Conservation (phyloP, 2,888 invertebrate genomes). For the Selenia dentaria region DNA sequence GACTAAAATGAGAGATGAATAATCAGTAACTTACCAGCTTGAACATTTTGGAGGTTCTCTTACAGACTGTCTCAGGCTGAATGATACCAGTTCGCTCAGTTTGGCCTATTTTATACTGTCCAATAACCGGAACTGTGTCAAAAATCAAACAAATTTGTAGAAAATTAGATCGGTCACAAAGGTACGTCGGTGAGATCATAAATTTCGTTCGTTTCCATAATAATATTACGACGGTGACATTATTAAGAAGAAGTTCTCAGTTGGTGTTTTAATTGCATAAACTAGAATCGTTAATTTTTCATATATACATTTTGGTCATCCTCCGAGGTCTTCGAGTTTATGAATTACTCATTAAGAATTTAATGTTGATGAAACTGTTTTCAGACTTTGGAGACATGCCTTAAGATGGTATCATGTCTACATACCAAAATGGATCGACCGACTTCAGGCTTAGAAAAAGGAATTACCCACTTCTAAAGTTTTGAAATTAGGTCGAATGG, state of each 20-base stretch:
- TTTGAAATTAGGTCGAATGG: too few relatives aligned
- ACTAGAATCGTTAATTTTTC: not conserved
- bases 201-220: conserved; percentile 4
- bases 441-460: too few relatives aligned
- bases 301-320: not conserved
- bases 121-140: conserved; percentile 14
- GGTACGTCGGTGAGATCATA: conserved; percentile 5
- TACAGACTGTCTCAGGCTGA: conserved; percentile 27
- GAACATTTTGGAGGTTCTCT: conserved; percentile 41
- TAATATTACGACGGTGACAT: conserved; percentile 9
- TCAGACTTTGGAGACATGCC: too few relatives aligned
- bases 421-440: too few relatives aligned
- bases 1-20: too few relatives aligned
- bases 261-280: conserved; percentile 7
- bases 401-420: too few relatives aligned
- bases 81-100: conserved; percentile 19
- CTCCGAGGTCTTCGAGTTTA: conserved; percentile 2
- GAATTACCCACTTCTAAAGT: too few relatives aligned
- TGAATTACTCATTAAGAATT: too few relatives aligned
- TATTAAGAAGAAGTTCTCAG: conserved; percentile 1
- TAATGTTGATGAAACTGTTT: too few relatives aligned
- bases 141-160: conserved; percentile 3
- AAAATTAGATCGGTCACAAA: conserved; percentile 8
- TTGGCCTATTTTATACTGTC: conserved; percentile 15
- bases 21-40: conserved; percentile 41